phyloP scores from a whole-genome alignment of 2,888 invertebrate genomes.

The Xestia ashworthii region DNA sequence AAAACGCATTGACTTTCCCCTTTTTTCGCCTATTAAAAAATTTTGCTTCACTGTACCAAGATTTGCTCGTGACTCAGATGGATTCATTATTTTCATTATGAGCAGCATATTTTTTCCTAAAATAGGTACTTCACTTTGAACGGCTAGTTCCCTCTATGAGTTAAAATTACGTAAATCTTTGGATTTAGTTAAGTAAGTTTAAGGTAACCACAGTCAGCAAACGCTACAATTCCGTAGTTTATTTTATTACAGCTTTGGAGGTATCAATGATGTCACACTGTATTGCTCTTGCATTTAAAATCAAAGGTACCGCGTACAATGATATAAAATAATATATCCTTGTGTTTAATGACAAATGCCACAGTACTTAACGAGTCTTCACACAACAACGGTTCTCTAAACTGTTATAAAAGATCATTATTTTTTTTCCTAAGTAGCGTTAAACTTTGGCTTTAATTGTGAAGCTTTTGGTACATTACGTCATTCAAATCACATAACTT shows the following conservation, averaged over 20 bases:
- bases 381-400: conserved; percentile 1
- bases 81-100: not conserved
- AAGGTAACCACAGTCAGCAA: not conserved
- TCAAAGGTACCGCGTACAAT: conserved; percentile 9
- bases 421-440: not conserved
- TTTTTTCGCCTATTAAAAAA: not conserved
- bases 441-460: not conserved
- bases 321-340: conserved; percentile 3
- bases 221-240: not conserved
- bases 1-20: not conserved
- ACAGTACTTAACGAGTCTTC: conserved; percentile 1
- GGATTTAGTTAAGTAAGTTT: not conserved
- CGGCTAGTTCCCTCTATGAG: not conserved
- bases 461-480: not conserved
- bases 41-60: not conserved
- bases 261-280: not conserved
- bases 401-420: conserved; percentile 10
- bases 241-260: conserved; percentile 13
- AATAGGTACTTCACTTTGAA: not conserved
- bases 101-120: not conserved
- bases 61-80: not conserved
- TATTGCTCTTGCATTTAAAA: not conserved
- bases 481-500: not conserved
- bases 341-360: conserved; percentile 14
- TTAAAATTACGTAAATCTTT: not conserved